Base-by-base conservation (phyloP, 2,888 invertebrate genomes). In the Lepidochitona cinerea region DNA sequence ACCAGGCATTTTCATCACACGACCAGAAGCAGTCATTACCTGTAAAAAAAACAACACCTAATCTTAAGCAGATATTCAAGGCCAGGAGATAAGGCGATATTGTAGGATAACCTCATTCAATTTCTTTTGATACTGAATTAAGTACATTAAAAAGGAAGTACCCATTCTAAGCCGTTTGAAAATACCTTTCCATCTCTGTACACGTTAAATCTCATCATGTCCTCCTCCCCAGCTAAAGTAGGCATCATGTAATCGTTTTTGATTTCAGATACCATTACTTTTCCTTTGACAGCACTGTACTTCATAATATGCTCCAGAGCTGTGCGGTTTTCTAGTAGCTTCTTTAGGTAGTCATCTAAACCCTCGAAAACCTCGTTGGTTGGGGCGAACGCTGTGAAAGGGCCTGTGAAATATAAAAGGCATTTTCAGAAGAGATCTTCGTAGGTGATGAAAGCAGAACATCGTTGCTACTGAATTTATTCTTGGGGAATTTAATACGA, bases 131-230 rank as follows among this genome's bases (percentile, higher is more conserved):
- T n/a, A n/a, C n/a, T n/a, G n/a, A n/a, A n/a, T n/a, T n/a, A n/a
- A n/a, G n/a, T n/a, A n/a, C n/a, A n/a, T n/a, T n/a, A n/a, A n/a
- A n/a, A n/a, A n/a, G n/a, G n/a, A n/a, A n/a, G n/a, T n/a, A n/a
- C n/a, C n/a, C n/a, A n/a, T n/a, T n/a, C n/a, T n/a, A n/a, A n/a
- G n/a, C n/a, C n/a, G n/a, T n/a, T n/a, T 41, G 9, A 12, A 41
- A 41, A 59, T 59, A 59, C 59, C 26, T 59, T 59, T 59, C 59
- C 59, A 59, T 59, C 32, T 32, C 29, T 59, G 26, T 59, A 59
- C 12, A 59, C 32, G 59, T 59, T 59, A 4, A 59, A 29, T 23
- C 59, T 23, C 29, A 59, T 59, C 29, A 23, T 59, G 4, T 4
- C 26, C 29, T 59, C 59, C 4, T 32, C 59, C 14, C 59, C 59